Base-by-base conservation (phyloP, 2,888 invertebrate species). In the Flexamia atlantica region DNA sequence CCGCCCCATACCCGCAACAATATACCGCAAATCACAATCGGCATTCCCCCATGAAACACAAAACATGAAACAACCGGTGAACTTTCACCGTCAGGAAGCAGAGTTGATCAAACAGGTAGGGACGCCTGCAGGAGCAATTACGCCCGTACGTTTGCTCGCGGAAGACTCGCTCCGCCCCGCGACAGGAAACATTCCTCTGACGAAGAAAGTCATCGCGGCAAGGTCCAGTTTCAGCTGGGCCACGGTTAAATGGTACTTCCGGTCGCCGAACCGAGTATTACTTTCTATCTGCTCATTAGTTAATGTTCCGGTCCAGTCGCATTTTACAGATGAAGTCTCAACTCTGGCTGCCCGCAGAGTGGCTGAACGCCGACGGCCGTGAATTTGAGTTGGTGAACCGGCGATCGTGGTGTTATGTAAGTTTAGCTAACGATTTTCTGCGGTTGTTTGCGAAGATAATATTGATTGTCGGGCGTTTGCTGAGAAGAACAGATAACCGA, bases 251-350 rank as follows among this genome's bases (percentile, higher is more conserved):
- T 28, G 76, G 28, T 17, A 76, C 76, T 76, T 76, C 76, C 76
- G 76, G 28, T 28, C 25, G 40, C 74, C 50, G 14, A 76, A 50
- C 76, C 76, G 28, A 28, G 76, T n/a, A 50, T 76, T 50, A 76
- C 76, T 76, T 76, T 76, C 76, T 76, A 72, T 5, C 68, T 28
- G 68, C 17, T 32, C 68, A 30, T 68, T 68, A 68, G 68, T 68
- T 68, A 68, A 32, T 32, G 68, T 32, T 23, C 57, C 36, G n/a
- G 57, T 36, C 36, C 36, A 9, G 3, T 46, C 46, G 23, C 4
- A 57, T 57, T 7, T 57, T 25, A 7, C 23, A 57, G 57, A 57
- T 23, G 36, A 36, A 36, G 57, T 25, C 23, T 57, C 57, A 57
- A 57, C n/a, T n/a, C 23, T 20, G 46, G 3, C 36, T 9, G 36